Conservation (phyloP, 2,113 vertebrate genomes). For the Aplodontia rufa region DNA sequence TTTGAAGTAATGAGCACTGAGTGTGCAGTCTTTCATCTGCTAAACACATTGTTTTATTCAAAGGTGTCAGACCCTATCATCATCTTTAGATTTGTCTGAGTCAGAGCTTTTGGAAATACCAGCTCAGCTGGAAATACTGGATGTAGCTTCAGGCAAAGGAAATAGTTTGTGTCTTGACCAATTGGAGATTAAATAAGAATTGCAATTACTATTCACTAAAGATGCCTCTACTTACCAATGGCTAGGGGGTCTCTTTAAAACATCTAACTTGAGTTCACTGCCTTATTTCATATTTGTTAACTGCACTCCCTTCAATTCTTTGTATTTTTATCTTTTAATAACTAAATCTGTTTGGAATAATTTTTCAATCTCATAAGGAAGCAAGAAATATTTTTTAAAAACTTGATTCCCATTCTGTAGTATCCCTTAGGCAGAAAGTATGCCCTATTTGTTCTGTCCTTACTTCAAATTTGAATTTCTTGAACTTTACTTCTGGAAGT, state of each 20-base stretch:
- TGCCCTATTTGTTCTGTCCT: not conserved
- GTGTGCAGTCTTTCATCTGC: not conserved
- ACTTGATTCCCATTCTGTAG: not conserved
- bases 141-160: not conserved
- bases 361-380: conserved; percentile 24
- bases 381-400: not conserved
- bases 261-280: not conserved
- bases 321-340: not conserved
- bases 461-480: conserved; percentile 16
- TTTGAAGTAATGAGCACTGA: conserved; percentile 23
- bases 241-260: not conserved
- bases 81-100: conserved; percentile 38
- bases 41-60: conserved; percentile 44
- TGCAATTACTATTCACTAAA: conserved; percentile 5
- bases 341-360: not conserved
- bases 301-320: not conserved
- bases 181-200: conserved; percentile 13
- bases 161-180: conserved; percentile 23
- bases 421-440: not conserved
- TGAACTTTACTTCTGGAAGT: not conserved
- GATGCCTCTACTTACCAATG: not conserved
- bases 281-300: conserved; percentile 39
- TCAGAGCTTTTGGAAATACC: conserved; percentile 38
- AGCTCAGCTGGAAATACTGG: conserved; percentile 11
- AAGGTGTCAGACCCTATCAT: conserved; percentile 6